Evolutionary conservation across 2,113 vertebrate species (phyloP).

Genomic region (Ramphastos sulfuratus): DNA sequence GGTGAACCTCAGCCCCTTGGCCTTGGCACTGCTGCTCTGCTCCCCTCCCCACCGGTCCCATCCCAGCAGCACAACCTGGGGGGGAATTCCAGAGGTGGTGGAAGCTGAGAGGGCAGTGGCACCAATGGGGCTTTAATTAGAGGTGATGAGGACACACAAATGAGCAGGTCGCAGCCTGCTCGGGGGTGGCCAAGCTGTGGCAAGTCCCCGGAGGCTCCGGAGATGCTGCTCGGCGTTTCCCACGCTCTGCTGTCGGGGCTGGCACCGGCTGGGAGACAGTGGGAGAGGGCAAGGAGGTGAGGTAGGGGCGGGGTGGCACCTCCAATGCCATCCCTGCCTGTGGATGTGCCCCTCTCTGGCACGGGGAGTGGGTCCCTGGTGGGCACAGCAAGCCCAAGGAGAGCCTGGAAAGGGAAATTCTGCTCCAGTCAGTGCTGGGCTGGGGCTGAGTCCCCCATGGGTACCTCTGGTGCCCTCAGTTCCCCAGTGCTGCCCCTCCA

Average conservation of each 20-base stretch:
- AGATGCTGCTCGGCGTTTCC: neutral
- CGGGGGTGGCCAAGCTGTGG: neutral
- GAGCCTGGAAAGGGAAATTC: neutral
- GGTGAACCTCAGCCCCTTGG: too few species aligned
- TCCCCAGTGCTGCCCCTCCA: neutral
- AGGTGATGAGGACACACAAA: neutral
- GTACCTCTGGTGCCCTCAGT: neutral
- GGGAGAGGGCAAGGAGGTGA: neutral
- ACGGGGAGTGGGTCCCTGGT: neutral
- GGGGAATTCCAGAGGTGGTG: constrained; percentile 5
- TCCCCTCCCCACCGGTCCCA: neutral
- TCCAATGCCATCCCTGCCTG: neutral
- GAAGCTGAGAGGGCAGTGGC: neutral
- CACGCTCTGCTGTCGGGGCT: neutral
- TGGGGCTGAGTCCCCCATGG: neutral
- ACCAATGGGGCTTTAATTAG: neutral
- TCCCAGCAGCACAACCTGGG: neutral
- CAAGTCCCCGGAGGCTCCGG: neutral
- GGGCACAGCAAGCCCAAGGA: neutral
- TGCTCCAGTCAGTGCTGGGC: neutral
- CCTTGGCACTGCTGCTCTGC: neutral
- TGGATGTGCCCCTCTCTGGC: neutral
- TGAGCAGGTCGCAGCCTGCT: neutral
- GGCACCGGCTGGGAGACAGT: rapidly evolving
- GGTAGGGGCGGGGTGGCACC: neutral